Base-by-base conservation (phyloP, 1,140 invertebrate genomes). In the Diorhabda carinulata region DNA sequence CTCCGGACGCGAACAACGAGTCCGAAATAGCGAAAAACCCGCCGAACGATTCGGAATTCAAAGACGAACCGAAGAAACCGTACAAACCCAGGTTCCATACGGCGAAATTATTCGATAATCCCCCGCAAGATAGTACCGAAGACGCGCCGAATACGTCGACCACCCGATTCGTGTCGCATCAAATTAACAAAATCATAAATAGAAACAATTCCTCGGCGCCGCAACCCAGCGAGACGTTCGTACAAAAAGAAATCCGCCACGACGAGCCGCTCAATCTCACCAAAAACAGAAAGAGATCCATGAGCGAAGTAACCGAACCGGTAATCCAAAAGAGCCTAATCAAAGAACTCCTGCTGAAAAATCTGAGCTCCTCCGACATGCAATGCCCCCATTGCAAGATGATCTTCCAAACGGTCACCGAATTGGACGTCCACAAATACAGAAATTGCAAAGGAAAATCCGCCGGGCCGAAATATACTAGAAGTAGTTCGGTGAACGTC, bases 301-400 rank as follows among this genome's bases (percentile, higher is more conserved):
- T 87, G 78, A 88, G 86, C 25, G 80, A 81, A 68, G 72, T 77
- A 0, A 65, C 72, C 3, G 77, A 78, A 66, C 78, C 78, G 0
- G 70, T 74, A 0, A 73, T 72, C 8, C 78, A 79, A 40, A 81
- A 79, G 64, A 81, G 80, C 69, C 68, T 94, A 59, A 94, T 95
- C 65, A 95, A 95, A 79, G 92, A 94, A 79, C 84, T 95, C 6
- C 78, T 95, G 4, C 78, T 93, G 44, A 93, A 93, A 65, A 81
- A 81, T 68, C 69, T 81, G 2, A 73, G 73, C 43, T 73, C 73
- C 47, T 76, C 77, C 4, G 78, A 81, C 61, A 78, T 80, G 74
- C 80, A 80, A 59, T 81, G 80, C 67, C 77, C 71, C 2, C 74
- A 80, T 70, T 81, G 80, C 67, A 81, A 81, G 65, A 81, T 81